Percentiles rank a stretch among this genome's conserved stretches.
Evolutionary conservation across 2,888 invertebrate species (phyloP).

Genomic region (Oeneis ivallda): DNA sequence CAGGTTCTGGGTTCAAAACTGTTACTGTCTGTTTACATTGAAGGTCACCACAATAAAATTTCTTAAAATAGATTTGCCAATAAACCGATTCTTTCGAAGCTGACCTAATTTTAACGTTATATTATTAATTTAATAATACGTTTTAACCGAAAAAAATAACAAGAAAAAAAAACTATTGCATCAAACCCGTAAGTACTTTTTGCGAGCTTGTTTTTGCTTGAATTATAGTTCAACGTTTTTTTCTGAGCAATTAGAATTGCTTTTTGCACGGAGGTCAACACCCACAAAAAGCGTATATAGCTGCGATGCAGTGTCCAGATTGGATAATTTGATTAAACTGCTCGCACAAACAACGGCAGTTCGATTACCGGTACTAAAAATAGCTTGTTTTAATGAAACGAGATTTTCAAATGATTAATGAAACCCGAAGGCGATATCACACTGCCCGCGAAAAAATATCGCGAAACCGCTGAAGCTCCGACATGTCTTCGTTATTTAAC

Average conservation of each 20-base stretch:
- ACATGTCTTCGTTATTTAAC: too few species aligned
- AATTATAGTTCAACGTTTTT: conserved; percentile 16
- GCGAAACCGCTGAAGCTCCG: too few species aligned
- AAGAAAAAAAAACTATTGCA: background rate
- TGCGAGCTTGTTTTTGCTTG: conserved; percentile 8
- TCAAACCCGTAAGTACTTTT: conserved; percentile 6
- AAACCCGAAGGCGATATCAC: too few species aligned
- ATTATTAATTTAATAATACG: too few species aligned
- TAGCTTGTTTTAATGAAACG: conserved; percentile 16
- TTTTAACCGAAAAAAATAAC: background rate
- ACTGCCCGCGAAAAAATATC: too few species aligned
- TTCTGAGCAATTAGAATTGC: conserved; percentile 17
- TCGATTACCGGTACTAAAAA: conserved; percentile 28
- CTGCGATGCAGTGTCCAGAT: conserved; percentile 31
- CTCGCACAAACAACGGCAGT: conserved; percentile 29
- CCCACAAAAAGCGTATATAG: conserved; percentile 32
- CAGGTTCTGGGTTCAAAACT: too few species aligned
- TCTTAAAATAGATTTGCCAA: too few species aligned
- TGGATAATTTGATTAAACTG: conserved; percentile 36
- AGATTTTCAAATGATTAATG: conserved; percentile 5
- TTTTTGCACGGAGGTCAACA: conserved; percentile 32
- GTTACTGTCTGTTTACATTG: too few species aligned
- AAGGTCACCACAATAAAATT: too few species aligned
- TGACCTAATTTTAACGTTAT: background rate
- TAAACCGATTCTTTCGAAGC: background rate